These are phyloP conservation scores for Protophormia terraenovae DNA, from an alignment of 2,888 invertebrate genomes.

Conservation along the genomic window DNA sequence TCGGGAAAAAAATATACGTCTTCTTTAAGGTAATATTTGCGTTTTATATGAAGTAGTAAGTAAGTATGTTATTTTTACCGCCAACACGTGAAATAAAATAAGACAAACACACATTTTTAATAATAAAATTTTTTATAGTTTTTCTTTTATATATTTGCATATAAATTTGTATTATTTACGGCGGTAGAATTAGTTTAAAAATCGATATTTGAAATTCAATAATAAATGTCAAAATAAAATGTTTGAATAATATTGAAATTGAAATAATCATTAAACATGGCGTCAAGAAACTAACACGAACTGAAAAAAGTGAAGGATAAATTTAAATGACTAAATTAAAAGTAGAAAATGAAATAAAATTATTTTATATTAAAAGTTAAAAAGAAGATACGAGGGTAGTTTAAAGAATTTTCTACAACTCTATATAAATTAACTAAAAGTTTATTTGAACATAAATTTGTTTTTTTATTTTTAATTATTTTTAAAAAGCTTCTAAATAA, in stretches of 20 bases:
- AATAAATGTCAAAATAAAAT: slow-evolving; percentile 10
- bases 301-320: slow-evolving; percentile 20
- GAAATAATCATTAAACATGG: slow-evolving; percentile 14
- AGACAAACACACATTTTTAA: background rate
- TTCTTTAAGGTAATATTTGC: background rate
- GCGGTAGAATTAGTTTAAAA: slow-evolving; percentile 18
- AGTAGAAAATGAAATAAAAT: background rate
- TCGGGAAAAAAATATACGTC: background rate
- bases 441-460: too few relatives aligned
- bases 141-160: slow-evolving; percentile 29
- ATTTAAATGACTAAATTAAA: background rate
- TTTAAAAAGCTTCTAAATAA: too few relatives aligned
- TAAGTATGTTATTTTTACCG: too few relatives aligned
- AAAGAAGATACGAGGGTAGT: background rate
- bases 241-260: background rate
- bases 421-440: too few relatives aligned
- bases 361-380: too few relatives aligned
- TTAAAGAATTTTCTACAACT: background rate
- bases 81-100: background rate
- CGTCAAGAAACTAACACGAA: background rate
- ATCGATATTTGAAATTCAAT: slow-evolving; percentile 7
- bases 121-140: slow-evolving; percentile 15
- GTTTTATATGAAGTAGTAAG: background rate
- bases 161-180: slow-evolving; percentile 28
- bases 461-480: too few relatives aligned